phyloP scores from a whole-genome alignment of 1,140 invertebrate species.

The Asobara japonica region DNA sequence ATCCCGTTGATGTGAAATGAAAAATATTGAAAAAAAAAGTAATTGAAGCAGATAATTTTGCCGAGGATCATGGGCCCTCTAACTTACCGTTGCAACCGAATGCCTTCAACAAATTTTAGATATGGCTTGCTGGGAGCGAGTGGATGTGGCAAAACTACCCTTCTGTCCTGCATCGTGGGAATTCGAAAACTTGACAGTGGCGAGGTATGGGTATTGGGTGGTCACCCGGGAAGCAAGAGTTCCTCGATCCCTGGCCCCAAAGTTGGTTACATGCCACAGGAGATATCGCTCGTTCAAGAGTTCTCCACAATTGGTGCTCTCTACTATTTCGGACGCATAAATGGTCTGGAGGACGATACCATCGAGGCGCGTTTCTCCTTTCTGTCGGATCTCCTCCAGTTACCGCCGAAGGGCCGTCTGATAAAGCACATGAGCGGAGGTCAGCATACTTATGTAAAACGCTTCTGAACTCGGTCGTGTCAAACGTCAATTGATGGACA shows the following conservation, averaged over 20 bases:
- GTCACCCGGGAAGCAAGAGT: constrained; percentile 75
- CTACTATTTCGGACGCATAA: constrained; percentile 88
- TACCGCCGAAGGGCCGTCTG: constrained; percentile 73
- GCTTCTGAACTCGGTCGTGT: too few species aligned
- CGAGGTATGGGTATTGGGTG: constrained; percentile 81
- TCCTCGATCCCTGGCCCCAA: constrained; percentile 81
- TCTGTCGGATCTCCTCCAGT: constrained; percentile 77
- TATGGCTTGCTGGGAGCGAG: constrained; percentile 88
- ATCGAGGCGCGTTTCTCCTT: constrained; percentile 77
- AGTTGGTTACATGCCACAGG: constrained; percentile 91
- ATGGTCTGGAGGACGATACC: constrained; percentile 75
- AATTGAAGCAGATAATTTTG: too few species aligned
- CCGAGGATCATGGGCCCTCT: too few species aligned
- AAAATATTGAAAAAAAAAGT: too few species aligned
- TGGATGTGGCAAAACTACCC: constrained; percentile 86
- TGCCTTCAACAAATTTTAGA: constrained; percentile 64
- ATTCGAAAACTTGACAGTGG: constrained; percentile 78
- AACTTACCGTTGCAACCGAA: neutral
- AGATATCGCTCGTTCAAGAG: constrained; percentile 87
- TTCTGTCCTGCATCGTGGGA: constrained; percentile 87
- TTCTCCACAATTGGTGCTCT: constrained; percentile 88
- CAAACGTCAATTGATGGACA: too few species aligned
- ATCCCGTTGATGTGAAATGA: too few species aligned
- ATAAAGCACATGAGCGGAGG: constrained; percentile 84
- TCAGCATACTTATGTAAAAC: too few species aligned